Conservation (phyloP, 2,888 invertebrate species). For the Cremastinae sp. region DNA sequence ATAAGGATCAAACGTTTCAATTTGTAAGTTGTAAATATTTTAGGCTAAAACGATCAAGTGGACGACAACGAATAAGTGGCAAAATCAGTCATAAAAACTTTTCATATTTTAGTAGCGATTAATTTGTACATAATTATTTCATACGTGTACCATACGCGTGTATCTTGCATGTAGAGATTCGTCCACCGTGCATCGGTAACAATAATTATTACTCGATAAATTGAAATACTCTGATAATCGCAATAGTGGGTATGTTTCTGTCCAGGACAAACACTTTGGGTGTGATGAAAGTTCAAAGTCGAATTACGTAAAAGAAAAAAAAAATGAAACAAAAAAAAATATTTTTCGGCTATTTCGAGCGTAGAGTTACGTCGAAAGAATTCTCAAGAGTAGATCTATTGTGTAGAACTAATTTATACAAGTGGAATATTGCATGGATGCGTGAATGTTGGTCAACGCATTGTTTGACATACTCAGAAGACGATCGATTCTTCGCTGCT, state of each 20-base stretch:
- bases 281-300: conserved; percentile 25
- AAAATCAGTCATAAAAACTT: conserved; percentile 6
- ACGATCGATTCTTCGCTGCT: conserved; percentile 13
- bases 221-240: conserved; percentile 55
- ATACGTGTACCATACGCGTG: conserved; percentile 40
- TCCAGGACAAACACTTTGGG: conserved; percentile 25
- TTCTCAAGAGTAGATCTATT: conserved; percentile 34
- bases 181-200: conserved; percentile 50
- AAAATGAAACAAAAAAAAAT: background rate
- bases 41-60: conserved; percentile 9
- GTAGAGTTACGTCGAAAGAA: conserved; percentile 31
- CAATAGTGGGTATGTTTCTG: conserved; percentile 32
- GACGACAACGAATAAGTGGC: conserved; percentile 1
- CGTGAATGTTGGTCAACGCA: conserved; percentile 46
- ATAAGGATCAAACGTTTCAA: conserved; percentile 43
- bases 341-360: conserved; percentile 28
- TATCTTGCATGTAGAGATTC: conserved; percentile 47
- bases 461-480: conserved; percentile 52
- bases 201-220: conserved; percentile 37
- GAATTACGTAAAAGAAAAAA: conserved; percentile 46
- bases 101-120: conserved; percentile 40
- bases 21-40: conserved; percentile 56
- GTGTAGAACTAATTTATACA: conserved; percentile 44
- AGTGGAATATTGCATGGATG: conserved; percentile 20
- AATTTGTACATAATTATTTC: conserved; percentile 57